These are phyloP conservation scores for Azorinus chamasolen DNA, from an alignment of 2,888 invertebrate species.

Conservation along the genomic window DNA sequence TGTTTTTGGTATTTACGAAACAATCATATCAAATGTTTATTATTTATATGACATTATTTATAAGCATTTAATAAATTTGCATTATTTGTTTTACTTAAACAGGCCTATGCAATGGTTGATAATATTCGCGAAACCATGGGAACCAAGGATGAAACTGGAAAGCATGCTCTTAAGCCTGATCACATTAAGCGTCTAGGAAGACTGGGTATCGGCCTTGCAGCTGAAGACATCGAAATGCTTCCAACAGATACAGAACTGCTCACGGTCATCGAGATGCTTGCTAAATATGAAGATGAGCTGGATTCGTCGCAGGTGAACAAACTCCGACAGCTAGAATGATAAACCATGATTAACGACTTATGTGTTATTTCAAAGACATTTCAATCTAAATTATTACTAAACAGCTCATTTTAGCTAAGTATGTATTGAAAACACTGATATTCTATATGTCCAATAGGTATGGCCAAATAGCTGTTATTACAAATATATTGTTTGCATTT, in stretches of 20 bases:
- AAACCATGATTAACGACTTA: neutral
- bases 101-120: conserved; percentile 37
- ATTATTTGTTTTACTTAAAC: no score
- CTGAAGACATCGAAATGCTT: conserved; percentile 32
- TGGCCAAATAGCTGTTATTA: no score
- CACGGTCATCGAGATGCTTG: conserved; percentile 38
- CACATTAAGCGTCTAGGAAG: conserved; percentile 20
- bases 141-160: neutral
- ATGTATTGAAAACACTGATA: no score
- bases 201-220: conserved; percentile 28
- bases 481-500: no score
- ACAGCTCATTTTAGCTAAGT: no score
- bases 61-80: no score
- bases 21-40: no score
- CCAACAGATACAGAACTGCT: conserved; percentile 41
- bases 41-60: no score
- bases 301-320: conserved; percentile 41
- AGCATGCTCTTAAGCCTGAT: neutral
- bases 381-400: no score
- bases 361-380: no score
- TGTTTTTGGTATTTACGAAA: no score
- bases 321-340: neutral
- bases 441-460: no score
- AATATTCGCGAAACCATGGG: conserved; percentile 14
- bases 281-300: conserved; percentile 43